These are phyloP conservation scores for Beaufortia kweichowensis DNA, from an alignment of 2,113 vertebrate genomes.

Conservation along the genomic window DNA sequence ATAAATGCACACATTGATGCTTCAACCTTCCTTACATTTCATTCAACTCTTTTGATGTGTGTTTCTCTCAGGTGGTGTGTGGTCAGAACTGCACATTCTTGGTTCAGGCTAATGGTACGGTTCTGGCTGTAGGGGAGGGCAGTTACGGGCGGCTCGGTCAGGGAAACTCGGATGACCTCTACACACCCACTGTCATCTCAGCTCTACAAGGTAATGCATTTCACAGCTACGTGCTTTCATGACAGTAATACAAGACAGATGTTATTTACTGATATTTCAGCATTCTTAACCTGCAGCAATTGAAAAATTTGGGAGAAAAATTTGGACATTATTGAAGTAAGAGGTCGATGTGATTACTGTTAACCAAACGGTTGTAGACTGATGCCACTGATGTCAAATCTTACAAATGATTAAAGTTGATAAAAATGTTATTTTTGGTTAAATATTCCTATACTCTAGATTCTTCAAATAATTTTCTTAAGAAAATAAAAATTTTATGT, in stretches of 20 bases:
- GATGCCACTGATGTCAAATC: too few relatives aligned
- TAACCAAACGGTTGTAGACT: too few relatives aligned
- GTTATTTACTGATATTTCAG: background rate
- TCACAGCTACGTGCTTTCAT: background rate
- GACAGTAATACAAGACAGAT: background rate
- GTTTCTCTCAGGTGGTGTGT: conserved; percentile 72
- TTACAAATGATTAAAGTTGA: too few relatives aligned
- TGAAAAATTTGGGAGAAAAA: too few relatives aligned
- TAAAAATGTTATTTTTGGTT: too few relatives aligned
- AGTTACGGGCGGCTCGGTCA: conserved; percentile 80
- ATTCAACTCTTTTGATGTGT: conserved; percentile 24
- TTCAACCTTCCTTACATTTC: background rate
- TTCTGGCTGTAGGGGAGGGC: conserved; percentile 79
- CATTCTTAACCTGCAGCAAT: too few relatives aligned
- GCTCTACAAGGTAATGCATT: conserved; percentile 74
- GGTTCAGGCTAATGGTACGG: conserved; percentile 76
- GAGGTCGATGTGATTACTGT: too few relatives aligned
- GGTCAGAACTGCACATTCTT: conserved; percentile 82
- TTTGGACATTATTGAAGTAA: too few relatives aligned
- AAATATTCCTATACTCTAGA: too few relatives aligned
- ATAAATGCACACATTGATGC: background rate
- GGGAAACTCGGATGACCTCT: conserved; percentile 81
- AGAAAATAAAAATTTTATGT: too few relatives aligned
- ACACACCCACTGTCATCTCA: conserved; percentile 76
- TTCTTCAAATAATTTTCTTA: too few relatives aligned